phyloP scores from a whole-genome alignment of 2,113 vertebrate species.

The Alethe diademata region DNA sequence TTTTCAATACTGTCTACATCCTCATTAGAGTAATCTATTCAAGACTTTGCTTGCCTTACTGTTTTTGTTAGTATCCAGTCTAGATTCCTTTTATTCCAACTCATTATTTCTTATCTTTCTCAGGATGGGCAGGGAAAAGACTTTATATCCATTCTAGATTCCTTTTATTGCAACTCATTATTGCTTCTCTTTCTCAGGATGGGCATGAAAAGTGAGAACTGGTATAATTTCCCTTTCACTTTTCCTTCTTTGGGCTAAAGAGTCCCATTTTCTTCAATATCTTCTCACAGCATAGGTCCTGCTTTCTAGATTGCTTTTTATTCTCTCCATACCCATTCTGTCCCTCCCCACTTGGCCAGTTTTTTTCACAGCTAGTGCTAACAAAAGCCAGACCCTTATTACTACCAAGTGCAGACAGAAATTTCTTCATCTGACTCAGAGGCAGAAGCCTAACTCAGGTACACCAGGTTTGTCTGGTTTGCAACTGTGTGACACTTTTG shows the following conservation, averaged over 20 bases:
- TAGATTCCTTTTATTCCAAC: not conserved
- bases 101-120: not conserved
- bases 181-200: not conserved
- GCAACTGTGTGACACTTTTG: not conserved
- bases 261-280: not conserved
- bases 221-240: not conserved
- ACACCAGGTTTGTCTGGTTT: not conserved
- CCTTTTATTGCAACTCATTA: not conserved
- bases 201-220: not conserved
- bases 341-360: not conserved
- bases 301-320: not conserved
- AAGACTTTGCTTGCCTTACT: not conserved
- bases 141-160: not conserved
- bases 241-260: not conserved
- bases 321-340: accelerated
- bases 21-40: not conserved
- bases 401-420: not conserved
- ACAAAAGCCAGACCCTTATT: not conserved
- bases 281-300: not conserved
- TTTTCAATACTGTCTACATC: not conserved
- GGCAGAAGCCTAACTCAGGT: not conserved
- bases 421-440: not conserved
- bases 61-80: not conserved
- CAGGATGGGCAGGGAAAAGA: not conserved
- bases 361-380: not conserved